Evolutionary conservation across 2,797 vertebrate species (phyloP), one percentile per base, ranked within the genome.

Genomic region (Decapterus maruadsi): DNA sequence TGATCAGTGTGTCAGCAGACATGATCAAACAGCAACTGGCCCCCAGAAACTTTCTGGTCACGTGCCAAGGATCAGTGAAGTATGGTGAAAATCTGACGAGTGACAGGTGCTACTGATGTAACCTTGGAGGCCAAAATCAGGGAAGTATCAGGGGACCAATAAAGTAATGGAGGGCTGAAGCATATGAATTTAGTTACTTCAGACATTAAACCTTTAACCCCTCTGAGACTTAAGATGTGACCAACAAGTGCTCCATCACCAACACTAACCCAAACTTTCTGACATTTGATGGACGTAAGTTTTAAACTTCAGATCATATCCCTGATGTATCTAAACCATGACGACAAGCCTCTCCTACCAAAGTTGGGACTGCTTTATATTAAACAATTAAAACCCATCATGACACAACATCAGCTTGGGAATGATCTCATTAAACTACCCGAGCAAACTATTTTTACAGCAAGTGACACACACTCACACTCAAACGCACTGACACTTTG

Each of bases 51-150:
- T 89, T 70, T 84, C 72, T 77, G 78, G 80, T 89, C 77, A 89
- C 48, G 48, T 89, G 88, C 82, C 78, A 72, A 72, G 85, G 85
- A 92, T 93, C 86, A 90, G 74, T 4, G 72, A 71, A 84, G 84
- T 86, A 94, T 93, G 90, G 83, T 75, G 87, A 91, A 92, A 90
- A 91, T 85, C 89, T 90, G 90, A 83, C 82, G 90, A 89, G 81
- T 90, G 91, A 92, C 90, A 90, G 77, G 87, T 80, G 93, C 78
- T 87, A 91, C 93, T 90, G 89, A 92, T 89, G 91, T 59, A 90
- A 90, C 80, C 74, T 88, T 74, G 56, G 56, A 6, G 83, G 68
- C 72, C 57, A 76, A 72, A 84, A 89, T 83, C 75, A 75, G 61
- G 40, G 7, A 20, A 78, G 66, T 68, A 81, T 76, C 90, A 81